Base-by-base conservation (phyloP, 2,113 vertebrate species). In the Corapipo altera region DNA sequence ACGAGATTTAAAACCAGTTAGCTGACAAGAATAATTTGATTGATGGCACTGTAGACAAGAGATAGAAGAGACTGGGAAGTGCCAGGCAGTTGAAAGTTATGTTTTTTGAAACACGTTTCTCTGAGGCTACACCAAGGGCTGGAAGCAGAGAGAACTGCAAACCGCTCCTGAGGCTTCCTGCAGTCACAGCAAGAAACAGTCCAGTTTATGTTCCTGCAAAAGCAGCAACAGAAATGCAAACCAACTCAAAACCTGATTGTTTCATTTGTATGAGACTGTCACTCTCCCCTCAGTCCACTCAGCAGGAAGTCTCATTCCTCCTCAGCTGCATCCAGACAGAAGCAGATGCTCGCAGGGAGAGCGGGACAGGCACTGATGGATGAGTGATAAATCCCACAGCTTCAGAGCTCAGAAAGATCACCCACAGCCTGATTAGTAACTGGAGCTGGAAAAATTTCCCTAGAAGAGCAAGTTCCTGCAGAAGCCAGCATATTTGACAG, bases 371-470 rank as follows among this genome's bases (percentile, higher is more conserved):
- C 0, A 5, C 78, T 62, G 78, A 79, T 19, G 55, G 83, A 74
- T 70, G 71, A 46, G 12, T 62, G 82, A 95, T 15, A 55, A 85
- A 90, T 73, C 72, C 95, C 70, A 70, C 2, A 18, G 82, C 78
- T 80, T 58, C 67, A n/a, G 51, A 79, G 90, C 46, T 22, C 14
- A 0, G 44, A 37, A 81, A 57, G 58, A 89, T 91, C 77, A 92
- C 41, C 74, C 88, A 73, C 8, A 82, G 66, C 61, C 88, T 92
- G 78, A 96, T 93, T 94, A 92, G 48, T 9, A 81, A 86, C 41
- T 8, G 49, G 17, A 74, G 76, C n/a, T 49, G 54, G 48, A 41
- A 78, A 46, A 15, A 35, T 32, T 49, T 55, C 44, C 83, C 79
- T 78, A 58, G 76, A 91, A 87, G 52, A 82, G 88, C n/a, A 8